Base-by-base conservation (phyloP, 2,797 vertebrate genomes). In the Phaenicophaeus curvirostris region DNA sequence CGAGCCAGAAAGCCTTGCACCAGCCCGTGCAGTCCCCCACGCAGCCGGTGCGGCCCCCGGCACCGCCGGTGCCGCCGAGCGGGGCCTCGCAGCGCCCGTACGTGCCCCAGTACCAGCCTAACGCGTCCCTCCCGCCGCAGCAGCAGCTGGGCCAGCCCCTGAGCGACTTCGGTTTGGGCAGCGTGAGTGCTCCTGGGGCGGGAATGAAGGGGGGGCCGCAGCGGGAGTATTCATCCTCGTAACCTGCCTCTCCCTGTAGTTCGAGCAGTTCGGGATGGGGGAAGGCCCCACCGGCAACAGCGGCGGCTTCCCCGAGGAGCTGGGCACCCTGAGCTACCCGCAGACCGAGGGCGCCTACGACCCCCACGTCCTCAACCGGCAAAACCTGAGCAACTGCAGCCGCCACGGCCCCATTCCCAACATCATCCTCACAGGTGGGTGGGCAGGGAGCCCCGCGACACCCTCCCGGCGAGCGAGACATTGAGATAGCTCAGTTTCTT, bases 341-440 rank as follows among this genome's bases (percentile, higher is more conserved):
- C 30, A 61, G 1, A 7, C 82, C 18, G 96, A 98, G 85, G 98
- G 97, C 89, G 90, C 97, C 84, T 98, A 98, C 72, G 98, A 98
- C 16, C 94, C 98, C 9, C 98, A 98, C 50, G 68, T 97, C 51
- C 97, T 98, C 62, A 98, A 97, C 97, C 98, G 98, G 87, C 98
- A 98, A 87, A 98, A 98, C 97, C 97, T 98, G 95, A 97, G 95
- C 80, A 97, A 97, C 83, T 97, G 95, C 96, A 91, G 97, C 86
- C 98, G 97, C 30, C 98, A 98, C 1, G 98, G 98, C 39, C 94
- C 98, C 48, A 98, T 99, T 59, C 98, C 99, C 94, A 99, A 99
- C 97, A 98, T 99, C 97, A 98, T 99, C 93, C 98, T 99, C 93
- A 98, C 99, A 35, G 99, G 99, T 99, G 86, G 28, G 58, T 18